phyloP scores from a whole-genome alignment of 2,113 vertebrate genomes.

The Falco punctatus region DNA sequence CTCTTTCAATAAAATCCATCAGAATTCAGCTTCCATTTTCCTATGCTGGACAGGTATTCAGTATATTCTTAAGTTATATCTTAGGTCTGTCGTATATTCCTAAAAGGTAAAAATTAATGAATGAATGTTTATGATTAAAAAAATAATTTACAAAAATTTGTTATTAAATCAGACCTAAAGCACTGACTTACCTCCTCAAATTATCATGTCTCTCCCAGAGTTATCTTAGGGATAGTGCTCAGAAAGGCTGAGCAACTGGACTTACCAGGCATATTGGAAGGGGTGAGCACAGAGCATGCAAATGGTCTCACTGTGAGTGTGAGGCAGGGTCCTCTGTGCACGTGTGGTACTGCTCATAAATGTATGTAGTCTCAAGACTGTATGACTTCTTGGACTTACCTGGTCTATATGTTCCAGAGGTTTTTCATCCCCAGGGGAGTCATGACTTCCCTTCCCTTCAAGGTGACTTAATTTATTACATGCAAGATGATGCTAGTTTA shows the following conservation, averaged over 20 bases:
- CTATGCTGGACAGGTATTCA: neutral
- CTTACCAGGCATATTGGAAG: too few species aligned
- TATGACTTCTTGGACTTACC: neutral
- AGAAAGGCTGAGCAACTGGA: neutral
- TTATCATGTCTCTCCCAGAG: neutral
- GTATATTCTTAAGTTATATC: neutral
- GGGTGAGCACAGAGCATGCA: neutral
- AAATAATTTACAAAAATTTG: neutral
- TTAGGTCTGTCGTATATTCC: neutral
- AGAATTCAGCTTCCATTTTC: neutral
- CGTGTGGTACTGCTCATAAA: too few species aligned
- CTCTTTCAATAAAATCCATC: neutral
- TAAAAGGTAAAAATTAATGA: neutral
- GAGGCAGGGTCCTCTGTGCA: neutral
- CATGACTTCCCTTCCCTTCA: neutral
- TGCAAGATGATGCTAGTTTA: neutral
- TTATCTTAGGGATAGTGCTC: neutral
- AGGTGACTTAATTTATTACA: neutral
- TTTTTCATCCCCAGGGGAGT: neutral
- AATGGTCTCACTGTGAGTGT: neutral
- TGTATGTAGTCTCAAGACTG: neutral
- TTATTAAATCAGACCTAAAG: neutral
- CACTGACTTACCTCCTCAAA: neutral
- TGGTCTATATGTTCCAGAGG: neutral
- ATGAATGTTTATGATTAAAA: neutral